Percentiles rank a stretch among this genome's conserved stretches.
Conservation (phyloP, 2,113 vertebrate species). For the Aleadryas rufinucha region DNA sequence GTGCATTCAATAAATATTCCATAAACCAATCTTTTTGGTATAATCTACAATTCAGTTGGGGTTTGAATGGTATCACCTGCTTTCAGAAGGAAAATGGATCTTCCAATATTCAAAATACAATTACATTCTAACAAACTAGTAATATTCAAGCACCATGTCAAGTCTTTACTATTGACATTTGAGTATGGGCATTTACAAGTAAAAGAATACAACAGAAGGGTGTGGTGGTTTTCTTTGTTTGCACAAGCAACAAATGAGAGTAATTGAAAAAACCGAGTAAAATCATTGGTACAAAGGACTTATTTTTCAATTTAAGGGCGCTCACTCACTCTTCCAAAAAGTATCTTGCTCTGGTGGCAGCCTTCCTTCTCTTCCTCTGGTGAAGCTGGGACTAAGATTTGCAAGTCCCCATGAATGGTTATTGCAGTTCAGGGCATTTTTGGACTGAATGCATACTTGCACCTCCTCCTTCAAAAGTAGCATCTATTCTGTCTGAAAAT, state of each 20-base stretch:
- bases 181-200: neutral
- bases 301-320: neutral
- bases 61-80: neutral
- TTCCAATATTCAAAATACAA: neutral
- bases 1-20: conserved; percentile 56
- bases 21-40: conserved; percentile 49
- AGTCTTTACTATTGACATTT: neutral
- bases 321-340: neutral
- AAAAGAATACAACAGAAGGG: neutral
- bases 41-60: conserved; percentile 42
- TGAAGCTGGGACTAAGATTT: conserved; percentile 22
- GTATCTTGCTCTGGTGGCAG: neutral
- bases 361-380: conserved; percentile 19
- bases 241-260: conserved; percentile 32
- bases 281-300: neutral
- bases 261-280: neutral
- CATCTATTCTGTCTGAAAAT: conserved; percentile 37
- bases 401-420: neutral
- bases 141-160: conserved; percentile 41
- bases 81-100: neutral
- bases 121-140: conserved; percentile 17
- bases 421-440: conserved; percentile 38
- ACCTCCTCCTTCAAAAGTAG: neutral
- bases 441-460: conserved; percentile 8
- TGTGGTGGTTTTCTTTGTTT: neutral